A percentile compares a stretch with the other conserved stretches of the same genome.
Conservation (phyloP, 2,888 invertebrate species). For the Euproctis similis region DNA sequence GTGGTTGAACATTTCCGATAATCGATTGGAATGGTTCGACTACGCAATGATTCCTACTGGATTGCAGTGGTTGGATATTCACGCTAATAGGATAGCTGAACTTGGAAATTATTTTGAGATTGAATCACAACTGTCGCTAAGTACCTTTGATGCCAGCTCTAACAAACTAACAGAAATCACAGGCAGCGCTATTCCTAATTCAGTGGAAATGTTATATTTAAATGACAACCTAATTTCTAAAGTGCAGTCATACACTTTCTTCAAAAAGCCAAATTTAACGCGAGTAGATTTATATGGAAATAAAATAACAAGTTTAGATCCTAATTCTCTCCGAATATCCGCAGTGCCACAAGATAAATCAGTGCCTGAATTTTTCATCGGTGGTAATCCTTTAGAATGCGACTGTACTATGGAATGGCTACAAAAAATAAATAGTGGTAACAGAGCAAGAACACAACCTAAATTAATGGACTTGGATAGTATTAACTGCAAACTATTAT, state of each 20-base stretch:
- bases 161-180: slow-evolving; percentile 88
- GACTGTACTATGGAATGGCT: slow-evolving; percentile 95
- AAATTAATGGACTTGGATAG: slow-evolving; percentile 88
- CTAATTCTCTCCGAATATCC: slow-evolving; percentile 84
- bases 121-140: slow-evolving; percentile 85
- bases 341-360: slow-evolving; percentile 82
- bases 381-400: slow-evolving; percentile 90
- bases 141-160: slow-evolving; percentile 87
- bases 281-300: slow-evolving; percentile 88
- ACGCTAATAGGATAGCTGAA: slow-evolving; percentile 87
- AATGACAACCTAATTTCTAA: slow-evolving; percentile 88
- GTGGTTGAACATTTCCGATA: slow-evolving; percentile 91
- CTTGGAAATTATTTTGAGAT: slow-evolving; percentile 90
- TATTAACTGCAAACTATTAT: slow-evolving; percentile 87
- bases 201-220: slow-evolving; percentile 84
- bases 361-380: slow-evolving; percentile 88
- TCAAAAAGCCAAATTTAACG: slow-evolving; percentile 89
- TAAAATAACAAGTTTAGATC: slow-evolving; percentile 84
- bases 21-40: slow-evolving; percentile 88
- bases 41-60: slow-evolving; percentile 90
- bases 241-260: slow-evolving; percentile 90
- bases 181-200: slow-evolving; percentile 88
- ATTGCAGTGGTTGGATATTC: slow-evolving; percentile 89
- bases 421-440: slow-evolving; percentile 85
- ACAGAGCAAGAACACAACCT: slow-evolving; percentile 85